Evolutionary conservation across 2,888 invertebrate genomes (phyloP).

Genomic region (Argyresthia albistria): DNA sequence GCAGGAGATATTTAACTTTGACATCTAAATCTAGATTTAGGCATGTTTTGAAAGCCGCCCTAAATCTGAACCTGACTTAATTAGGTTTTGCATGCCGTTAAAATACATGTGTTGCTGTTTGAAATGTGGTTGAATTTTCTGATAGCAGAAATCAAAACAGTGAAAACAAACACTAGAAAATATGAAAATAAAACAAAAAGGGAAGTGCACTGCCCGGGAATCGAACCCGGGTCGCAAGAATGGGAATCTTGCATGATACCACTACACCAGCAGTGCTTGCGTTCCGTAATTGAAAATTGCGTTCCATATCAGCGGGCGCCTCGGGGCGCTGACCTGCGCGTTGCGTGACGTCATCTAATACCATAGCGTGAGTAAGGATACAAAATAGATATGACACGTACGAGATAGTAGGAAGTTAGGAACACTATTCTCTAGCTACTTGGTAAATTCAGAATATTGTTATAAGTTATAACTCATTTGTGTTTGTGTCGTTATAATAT

Average conservation of each 20-base stretch:
- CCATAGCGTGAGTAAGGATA: neutral
- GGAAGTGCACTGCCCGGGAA: slow-evolving; percentile 87
- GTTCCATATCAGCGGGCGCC: neutral
- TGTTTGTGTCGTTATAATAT: no score
- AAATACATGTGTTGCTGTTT: neutral
- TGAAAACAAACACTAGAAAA: neutral
- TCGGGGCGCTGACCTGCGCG: neutral
- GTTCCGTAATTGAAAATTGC: neutral
- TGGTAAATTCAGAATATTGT: no score
- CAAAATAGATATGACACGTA: neutral
- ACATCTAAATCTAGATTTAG: no score
- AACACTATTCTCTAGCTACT: no score
- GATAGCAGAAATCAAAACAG: neutral
- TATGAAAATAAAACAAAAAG: slow-evolving; percentile 1
- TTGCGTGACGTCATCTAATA: slow-evolving; percentile 1
- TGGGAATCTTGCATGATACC: slow-evolving; percentile 98
- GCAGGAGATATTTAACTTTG: no score
- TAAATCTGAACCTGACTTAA: neutral
- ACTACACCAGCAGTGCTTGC: slow-evolving; percentile 95
- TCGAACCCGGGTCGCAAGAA: slow-evolving; percentile 98
- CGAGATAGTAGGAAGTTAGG: no score
- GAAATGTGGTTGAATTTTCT: no score
- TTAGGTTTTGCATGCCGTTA: neutral
- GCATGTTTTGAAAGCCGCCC: no score
- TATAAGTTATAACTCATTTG: no score